Evolutionary conservation across 1,140 invertebrate species (phyloP).

Genomic region (Telenomus remus): DNA sequence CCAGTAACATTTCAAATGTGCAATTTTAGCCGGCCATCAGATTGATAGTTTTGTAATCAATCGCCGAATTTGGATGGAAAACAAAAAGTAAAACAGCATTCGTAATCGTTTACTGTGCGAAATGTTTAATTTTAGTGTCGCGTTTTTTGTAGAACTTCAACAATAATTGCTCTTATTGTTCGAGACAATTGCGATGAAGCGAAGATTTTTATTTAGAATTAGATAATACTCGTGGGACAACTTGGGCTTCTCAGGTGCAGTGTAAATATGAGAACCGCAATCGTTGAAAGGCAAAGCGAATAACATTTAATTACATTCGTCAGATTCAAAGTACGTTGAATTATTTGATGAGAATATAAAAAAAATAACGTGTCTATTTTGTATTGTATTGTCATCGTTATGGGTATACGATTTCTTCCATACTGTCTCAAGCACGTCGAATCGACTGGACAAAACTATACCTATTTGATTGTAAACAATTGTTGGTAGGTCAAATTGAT

Average conservation of each 20-base stretch:
- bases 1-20: constrained; percentile 35
- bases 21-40: constrained; percentile 21
- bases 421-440: constrained; percentile 27
- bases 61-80: constrained; percentile 8
- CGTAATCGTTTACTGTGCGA: no score
- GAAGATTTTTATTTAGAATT: no score
- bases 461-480: constrained; percentile 35
- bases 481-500: constrained; percentile 44
- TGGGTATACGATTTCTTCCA: constrained; percentile 42
- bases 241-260: constrained; percentile 16
- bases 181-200: no score
- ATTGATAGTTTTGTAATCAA: constrained; percentile 28
- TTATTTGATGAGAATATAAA: constrained; percentile 42
- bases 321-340: constrained; percentile 9
- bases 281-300: constrained; percentile 17
- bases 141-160: no score
- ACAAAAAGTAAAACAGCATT: constrained; percentile 3
- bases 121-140: no score
- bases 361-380: constrained; percentile 41
- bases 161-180: no score
- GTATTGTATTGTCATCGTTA: constrained; percentile 37
- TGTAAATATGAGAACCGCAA: constrained; percentile 26
- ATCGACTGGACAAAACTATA: constrained; percentile 23
- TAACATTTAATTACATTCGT: constrained; percentile 27
- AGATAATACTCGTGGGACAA: constrained; percentile 29